A percentile compares a stretch with the other conserved stretches of the same genome.
Evolutionary conservation across 1,140 invertebrate species (phyloP).

Genomic region (Parasteatoda tepidariorum): DNA sequence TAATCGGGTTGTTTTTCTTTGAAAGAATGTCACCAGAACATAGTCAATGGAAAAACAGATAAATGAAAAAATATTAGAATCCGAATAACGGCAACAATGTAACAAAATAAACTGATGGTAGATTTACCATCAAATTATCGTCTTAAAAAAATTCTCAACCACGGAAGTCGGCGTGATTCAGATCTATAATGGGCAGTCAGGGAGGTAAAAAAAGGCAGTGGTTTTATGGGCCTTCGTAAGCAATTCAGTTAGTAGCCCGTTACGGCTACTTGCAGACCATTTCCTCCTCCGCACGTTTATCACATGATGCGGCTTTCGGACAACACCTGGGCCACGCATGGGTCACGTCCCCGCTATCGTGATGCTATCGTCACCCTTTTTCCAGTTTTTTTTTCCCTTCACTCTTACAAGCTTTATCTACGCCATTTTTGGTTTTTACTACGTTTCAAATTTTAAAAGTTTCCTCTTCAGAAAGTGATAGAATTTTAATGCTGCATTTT

Average conservation of each 20-base stretch:
- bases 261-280: not conserved
- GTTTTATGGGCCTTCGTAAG: not conserved
- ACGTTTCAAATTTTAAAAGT: no score
- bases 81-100: no score
- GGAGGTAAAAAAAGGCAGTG: not conserved
- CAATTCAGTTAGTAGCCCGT: not conserved
- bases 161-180: not conserved
- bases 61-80: no score
- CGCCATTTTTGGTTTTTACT: no score
- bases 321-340: constrained; percentile 20
- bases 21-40: no score
- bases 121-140: not conserved
- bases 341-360: not conserved
- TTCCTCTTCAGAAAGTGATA: no score
- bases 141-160: not conserved
- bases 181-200: not conserved
- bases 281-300: constrained; percentile 16
- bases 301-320: not conserved
- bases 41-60: no score
- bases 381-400: no score
- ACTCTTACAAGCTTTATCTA: no score
- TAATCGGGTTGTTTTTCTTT: no score
- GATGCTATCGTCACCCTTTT: not conserved
- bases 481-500: no score
- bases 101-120: no score